These are phyloP conservation scores for Henicopernis longicauda DNA, from an alignment of 2,113 vertebrate species.

Conservation along the genomic window DNA sequence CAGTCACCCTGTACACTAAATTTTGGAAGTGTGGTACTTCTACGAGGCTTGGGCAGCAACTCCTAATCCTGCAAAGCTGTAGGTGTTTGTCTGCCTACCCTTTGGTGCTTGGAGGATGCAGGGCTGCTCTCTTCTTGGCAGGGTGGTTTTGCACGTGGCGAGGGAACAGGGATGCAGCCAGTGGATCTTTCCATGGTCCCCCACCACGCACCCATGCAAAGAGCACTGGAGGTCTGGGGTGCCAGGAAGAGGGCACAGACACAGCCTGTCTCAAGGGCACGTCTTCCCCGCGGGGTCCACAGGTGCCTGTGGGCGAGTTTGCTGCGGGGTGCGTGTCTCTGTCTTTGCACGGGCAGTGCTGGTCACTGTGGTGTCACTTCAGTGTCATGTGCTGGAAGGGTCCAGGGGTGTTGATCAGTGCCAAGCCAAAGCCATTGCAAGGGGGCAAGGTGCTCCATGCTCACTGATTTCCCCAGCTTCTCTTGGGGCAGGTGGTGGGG, in stretches of 20 bases:
- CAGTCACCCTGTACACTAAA: background rate
- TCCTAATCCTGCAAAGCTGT: background rate
- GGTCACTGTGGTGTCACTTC: accelerated
- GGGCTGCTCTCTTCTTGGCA: background rate
- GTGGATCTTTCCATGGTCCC: background rate
- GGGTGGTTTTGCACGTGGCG: background rate
- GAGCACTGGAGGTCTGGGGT: background rate
- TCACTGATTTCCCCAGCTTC: background rate
- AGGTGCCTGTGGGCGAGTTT: background rate
- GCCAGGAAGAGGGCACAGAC: background rate
- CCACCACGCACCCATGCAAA: accelerated
- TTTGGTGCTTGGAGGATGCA: background rate
- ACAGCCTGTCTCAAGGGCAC: background rate
- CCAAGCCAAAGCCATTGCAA: background rate
- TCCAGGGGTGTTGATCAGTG: background rate
- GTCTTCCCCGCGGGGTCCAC: background rate
- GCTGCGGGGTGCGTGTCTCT: background rate
- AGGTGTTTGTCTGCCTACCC: background rate
- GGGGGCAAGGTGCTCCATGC: background rate
- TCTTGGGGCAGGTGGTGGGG: background rate
- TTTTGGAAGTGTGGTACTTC: background rate
- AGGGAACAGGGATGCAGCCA: background rate
- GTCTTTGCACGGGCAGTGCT: background rate
- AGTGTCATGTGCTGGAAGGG: background rate
- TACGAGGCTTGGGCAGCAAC: background rate